Base-by-base conservation (phyloP, 2,113 vertebrate species). In the Indri indri region DNA sequence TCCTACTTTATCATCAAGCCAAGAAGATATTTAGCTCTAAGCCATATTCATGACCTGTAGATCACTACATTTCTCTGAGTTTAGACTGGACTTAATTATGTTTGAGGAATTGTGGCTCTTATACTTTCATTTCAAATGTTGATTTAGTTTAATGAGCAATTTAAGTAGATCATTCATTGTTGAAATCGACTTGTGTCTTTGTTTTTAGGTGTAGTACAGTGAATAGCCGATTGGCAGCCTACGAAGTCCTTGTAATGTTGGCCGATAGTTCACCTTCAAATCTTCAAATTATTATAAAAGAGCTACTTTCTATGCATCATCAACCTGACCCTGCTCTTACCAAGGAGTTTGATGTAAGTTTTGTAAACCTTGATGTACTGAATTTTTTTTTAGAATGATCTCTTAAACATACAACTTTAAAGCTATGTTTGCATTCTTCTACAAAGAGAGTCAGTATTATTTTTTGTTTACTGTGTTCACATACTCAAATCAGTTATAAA, bases 171-270 rank as follows among this genome's bases (percentile, higher is more conserved):
- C 65, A 50, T 80, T 79, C 70, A 50, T 80, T 79, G 47, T 77
- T 95, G 54, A 95, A 97, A 93, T 3, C 82, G 71, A 94, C 54
- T 45, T 90, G 57, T 90, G 82, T 11, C 52, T 93, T 95, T 96
- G 70, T 97, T 96, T 98, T 42, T 97, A 99, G 99, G 97, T 99
- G 99, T 98, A 99, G 99, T 98, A 99, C 99, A 65, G 99, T 99
- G 61, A 99, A 99, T 97, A 99, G 99, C 97, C 98, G 99, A 45
- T 98, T 99, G 97, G 99, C 99, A 91, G 99, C 99, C 45, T 99
- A 99, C 59, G 99, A 99, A 98, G 99, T 99, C 82, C 98, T 99
- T 94, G 99, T 99, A 70, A 99, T 99, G 99, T 95, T 99, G 97
- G 99, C 99, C n/a, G 99, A 99, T 98, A 99, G 99, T 97, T 99